phyloP scores from a whole-genome alignment of 2,888 invertebrate genomes.

The Rugalucina vietnamica region DNA sequence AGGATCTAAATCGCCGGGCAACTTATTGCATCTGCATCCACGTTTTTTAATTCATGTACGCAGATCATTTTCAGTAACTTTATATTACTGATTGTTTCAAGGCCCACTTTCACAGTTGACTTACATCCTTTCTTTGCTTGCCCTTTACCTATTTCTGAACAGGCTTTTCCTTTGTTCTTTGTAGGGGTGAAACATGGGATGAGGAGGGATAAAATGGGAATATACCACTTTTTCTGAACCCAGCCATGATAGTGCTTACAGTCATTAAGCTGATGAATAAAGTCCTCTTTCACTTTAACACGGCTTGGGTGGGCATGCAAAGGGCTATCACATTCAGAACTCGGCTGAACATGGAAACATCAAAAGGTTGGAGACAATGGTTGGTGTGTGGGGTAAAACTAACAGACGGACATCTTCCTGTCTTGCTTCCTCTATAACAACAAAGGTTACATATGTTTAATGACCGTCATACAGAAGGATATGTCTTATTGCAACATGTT shows the following conservation, averaged over 20 bases:
- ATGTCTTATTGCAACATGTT: slow-evolving; percentile 17
- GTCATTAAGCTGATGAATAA: slow-evolving; percentile 3
- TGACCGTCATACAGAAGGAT: slow-evolving; percentile 41
- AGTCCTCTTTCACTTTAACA: slow-evolving; percentile 13
- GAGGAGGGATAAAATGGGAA: slow-evolving; percentile 39
- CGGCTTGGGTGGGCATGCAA: slow-evolving; percentile 18
- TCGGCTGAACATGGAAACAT: slow-evolving; percentile 52
- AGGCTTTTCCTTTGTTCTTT: not conserved
- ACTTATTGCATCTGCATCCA: not conserved
- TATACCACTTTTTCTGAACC: slow-evolving; percentile 32
- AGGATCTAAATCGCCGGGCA: too few species aligned
- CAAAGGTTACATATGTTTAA: slow-evolving; percentile 1
- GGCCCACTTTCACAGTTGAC: not conserved
- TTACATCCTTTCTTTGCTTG: not conserved
- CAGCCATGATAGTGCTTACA: slow-evolving; percentile 28
- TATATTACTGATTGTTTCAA: not conserved
- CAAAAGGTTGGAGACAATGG: slow-evolving; percentile 41
- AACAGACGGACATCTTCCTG: slow-evolving; percentile 35
- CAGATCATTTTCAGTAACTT: not conserved
- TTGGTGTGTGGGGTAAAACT: slow-evolving; percentile 48
- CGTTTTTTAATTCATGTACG: not conserved
- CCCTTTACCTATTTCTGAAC: slow-evolving; percentile 4
- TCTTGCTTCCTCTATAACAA: slow-evolving; percentile 23
- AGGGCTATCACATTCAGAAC: slow-evolving; percentile 36
- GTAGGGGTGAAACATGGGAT: slow-evolving; percentile 12